Evolutionary conservation across 2,888 invertebrate genomes (phyloP).

Genomic region (Osedax frankpressi): DNA sequence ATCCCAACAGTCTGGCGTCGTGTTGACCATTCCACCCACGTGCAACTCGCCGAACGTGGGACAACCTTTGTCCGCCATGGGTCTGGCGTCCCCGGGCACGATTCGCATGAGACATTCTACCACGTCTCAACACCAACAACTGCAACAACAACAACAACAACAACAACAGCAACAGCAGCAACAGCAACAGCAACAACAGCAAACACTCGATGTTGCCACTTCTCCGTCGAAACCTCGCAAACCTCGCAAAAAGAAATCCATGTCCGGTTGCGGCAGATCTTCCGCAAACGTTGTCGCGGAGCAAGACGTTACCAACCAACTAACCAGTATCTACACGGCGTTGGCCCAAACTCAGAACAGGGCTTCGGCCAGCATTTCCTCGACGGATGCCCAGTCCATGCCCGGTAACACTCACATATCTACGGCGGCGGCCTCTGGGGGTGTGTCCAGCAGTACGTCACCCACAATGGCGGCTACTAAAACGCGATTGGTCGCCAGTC

Average conservation of each 20-base stretch:
- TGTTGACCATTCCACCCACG: too few species aligned
- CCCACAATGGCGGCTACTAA: too few species aligned
- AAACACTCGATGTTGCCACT: conserved; percentile 14
- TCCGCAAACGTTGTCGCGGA: background rate
- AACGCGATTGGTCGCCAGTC: background rate
- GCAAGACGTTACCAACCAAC: conserved; percentile 12
- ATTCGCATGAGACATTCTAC: background rate
- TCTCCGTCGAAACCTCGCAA: conserved; percentile 19
- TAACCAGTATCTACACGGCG: conserved; percentile 10
- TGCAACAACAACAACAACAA: conserved; percentile 1
- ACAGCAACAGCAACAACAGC: background rate
- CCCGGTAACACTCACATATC: background rate
- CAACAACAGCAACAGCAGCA: conserved; percentile 13
- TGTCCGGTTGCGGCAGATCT: background rate
- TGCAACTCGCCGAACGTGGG: background rate
- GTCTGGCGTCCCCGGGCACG: background rate
- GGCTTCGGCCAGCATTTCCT: background rate
- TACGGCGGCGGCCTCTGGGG: too few species aligned
- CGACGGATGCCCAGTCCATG: background rate
- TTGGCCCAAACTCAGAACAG: conserved; percentile 1
- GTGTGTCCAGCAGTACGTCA: too few species aligned
- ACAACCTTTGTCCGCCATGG: background rate
- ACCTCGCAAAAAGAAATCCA: conserved; percentile 21
- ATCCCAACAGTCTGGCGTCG: too few species aligned
- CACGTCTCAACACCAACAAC: background rate